Base-by-base conservation (phyloP, 2,888 invertebrate genomes). In the Pachycephus smyrnensis region DNA sequence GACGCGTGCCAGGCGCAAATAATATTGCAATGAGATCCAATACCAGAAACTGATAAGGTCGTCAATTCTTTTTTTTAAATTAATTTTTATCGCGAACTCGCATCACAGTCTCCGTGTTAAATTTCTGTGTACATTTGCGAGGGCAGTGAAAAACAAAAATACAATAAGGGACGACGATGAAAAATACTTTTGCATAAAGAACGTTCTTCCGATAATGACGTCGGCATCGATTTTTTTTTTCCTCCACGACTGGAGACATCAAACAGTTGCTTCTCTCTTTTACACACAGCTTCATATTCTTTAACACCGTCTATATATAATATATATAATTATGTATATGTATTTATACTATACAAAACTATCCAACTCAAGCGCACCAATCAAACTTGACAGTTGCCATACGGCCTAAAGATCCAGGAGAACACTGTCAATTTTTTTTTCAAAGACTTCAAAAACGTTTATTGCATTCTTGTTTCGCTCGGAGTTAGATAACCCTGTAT, bases 41-140 rank as follows among this genome's bases (percentile, higher is more conserved):
- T 55, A 55, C 2, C 55, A 23, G 23, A 55, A 55, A 23, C 23
- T 23, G 23, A 55, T 31, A 68, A 71, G 73, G 69, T 79, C 73
- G 32, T 76, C 32, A 36, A 73, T 75, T n/a, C n/a, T n/a, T 68
- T 75, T 76, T 69, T 75, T 75, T 73, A 76, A 76, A 36, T 73
- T 76, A 35, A 32, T 73, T 71, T 31, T 76, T 69, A 55, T 77
- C 37, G 69, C 75, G 40, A 75, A 78, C 68, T 77, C 75, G 69
- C 40, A 80, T 74, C 77, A 76, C 69, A 75, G 76, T 73, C 75
- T 79, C 68, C 75, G 6, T 23, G 55, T 55, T 23, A 55, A 55
- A 9, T 55, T 23, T 15, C 23, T 55, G 9, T 23, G 1, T 9
- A 23, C 9, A 23, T 55, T 55, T 55, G 23, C 55, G 23, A 55